Conservation (phyloP, 2,888 invertebrate species). For the Drosophila maculinotata region DNA sequence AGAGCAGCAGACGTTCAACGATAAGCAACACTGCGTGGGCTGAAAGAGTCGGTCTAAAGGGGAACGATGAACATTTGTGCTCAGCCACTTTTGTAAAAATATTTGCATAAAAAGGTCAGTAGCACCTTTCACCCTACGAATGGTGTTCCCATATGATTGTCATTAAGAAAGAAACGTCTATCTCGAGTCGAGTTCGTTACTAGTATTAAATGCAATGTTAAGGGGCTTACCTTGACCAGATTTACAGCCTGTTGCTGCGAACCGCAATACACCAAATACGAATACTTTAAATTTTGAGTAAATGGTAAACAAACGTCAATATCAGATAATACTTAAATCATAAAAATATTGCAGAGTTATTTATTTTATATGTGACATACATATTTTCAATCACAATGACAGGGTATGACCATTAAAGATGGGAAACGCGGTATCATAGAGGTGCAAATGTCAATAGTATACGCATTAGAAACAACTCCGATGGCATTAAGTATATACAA, state of each 20-base stretch:
- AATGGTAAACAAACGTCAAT: neutral
- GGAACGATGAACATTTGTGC: slow-evolving; percentile 49
- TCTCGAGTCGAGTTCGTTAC: slow-evolving; percentile 25
- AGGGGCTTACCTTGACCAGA: slow-evolving; percentile 29
- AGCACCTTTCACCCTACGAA: slow-evolving; percentile 64
- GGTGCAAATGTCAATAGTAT: too few species aligned
- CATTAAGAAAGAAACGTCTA: slow-evolving; percentile 42
- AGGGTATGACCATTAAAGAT: too few species aligned
- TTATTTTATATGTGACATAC: too few species aligned
- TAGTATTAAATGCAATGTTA: slow-evolving; percentile 27
- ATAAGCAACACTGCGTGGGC: slow-evolving; percentile 43
- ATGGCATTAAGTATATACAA: too few species aligned
- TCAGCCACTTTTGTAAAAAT: slow-evolving; percentile 69
- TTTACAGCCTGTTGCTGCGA: slow-evolving; percentile 9
- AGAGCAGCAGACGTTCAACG: slow-evolving; percentile 25
- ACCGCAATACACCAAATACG: neutral
- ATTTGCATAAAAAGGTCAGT: slow-evolving; percentile 85
- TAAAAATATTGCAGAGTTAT: too few species aligned
- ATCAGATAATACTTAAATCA: neutral
- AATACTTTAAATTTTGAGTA: neutral
- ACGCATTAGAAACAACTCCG: too few species aligned
- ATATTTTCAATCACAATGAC: too few species aligned
- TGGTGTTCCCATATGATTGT: slow-evolving; percentile 11
- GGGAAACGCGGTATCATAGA: too few species aligned
- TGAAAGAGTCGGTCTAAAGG: neutral